Percentiles rank a stretch among this genome's conserved stretches.
phyloP scores from a whole-genome alignment of 2,888 invertebrate species.

The Disparrhopalites patrizii region DNA sequence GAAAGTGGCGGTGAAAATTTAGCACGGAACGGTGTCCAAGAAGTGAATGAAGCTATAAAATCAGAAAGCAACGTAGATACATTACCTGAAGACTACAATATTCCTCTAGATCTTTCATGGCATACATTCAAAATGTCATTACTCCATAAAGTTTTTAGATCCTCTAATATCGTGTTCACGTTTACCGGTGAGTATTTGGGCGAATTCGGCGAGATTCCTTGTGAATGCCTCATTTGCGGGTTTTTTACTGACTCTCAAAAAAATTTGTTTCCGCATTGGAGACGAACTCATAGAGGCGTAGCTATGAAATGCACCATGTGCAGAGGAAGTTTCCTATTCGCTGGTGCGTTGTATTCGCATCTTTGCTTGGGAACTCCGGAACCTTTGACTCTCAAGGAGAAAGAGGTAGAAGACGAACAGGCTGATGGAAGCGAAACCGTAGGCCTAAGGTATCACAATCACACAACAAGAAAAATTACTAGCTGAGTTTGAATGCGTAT shows the following conservation, averaged over 20 bases:
- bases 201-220: constrained; percentile 41
- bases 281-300: constrained; percentile 40
- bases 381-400: constrained; percentile 27
- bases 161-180: constrained; percentile 34
- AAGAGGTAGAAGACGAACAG: constrained; percentile 29
- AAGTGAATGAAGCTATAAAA: no score
- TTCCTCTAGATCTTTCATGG: constrained; percentile 28
- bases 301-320: constrained; percentile 48
- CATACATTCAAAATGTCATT: constrained; percentile 34
- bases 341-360: constrained; percentile 46
- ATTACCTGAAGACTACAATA: neutral
- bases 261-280: constrained; percentile 45
- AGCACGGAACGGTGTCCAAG: no score
- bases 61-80: no score
- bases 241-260: constrained; percentile 31
- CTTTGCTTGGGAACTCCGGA: constrained; percentile 44
- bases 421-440: constrained; percentile 14
- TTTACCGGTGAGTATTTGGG: constrained; percentile 13
- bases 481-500: neutral
- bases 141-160: constrained; percentile 41
- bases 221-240: constrained; percentile 48
- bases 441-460: constrained; percentile 20
- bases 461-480: no score
- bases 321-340: constrained; percentile 45
- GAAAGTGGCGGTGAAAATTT: no score